Base-by-base conservation (phyloP, 2,888 invertebrate genomes). In the Ligdia adustata region DNA sequence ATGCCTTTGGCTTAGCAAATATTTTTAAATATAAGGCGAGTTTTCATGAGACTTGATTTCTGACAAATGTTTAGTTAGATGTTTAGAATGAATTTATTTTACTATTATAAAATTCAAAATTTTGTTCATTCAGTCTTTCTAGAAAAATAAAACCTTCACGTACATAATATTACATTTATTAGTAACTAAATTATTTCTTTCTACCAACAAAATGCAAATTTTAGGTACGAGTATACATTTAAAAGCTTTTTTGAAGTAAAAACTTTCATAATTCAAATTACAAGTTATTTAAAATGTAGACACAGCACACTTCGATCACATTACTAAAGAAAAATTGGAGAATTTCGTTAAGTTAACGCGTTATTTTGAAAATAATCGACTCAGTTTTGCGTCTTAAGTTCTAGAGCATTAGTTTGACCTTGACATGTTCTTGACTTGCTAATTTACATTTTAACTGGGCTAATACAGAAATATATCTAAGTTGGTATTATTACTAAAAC, bases 51-150 rank as follows among this genome's bases (percentile, higher is more conserved):
- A 53, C 33, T n/a, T 22, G 22, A 54, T 37, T 55, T 42, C 47
- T 22, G 24, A 18, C 7, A 27, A 37, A 33, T 40, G 13, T 40
- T 22, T 35, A n/a, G 13, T n/a, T 26, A 14, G 27, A 28, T 32
- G 7, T 37, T 27, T 1, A 20, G 26, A 12, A 20, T 35, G n/a
- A 13, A 12, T 35, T 43, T 9, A 12, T 31, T 16, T 40, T 22
- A 27, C 5, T 22, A 33, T 33, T n/a, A n/a, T n/a, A n/a, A n/a
- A n/a, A n/a, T n/a, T n/a, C n/a, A 13, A 46, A 22, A 13, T 31
- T 53, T 14, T 37, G 47, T 32, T n/a, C n/a, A n/a, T 29, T 65
- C 68, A 68, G 68, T 69, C 70, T 68, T 62, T 62, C 35, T 28
- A 34, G 60, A 60, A 57, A 63, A 4, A 22, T 14, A 18, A 6